Evolutionary conservation across 2,888 invertebrate species (phyloP).

Genomic region (Trissonchulus latispiculum): DNA sequence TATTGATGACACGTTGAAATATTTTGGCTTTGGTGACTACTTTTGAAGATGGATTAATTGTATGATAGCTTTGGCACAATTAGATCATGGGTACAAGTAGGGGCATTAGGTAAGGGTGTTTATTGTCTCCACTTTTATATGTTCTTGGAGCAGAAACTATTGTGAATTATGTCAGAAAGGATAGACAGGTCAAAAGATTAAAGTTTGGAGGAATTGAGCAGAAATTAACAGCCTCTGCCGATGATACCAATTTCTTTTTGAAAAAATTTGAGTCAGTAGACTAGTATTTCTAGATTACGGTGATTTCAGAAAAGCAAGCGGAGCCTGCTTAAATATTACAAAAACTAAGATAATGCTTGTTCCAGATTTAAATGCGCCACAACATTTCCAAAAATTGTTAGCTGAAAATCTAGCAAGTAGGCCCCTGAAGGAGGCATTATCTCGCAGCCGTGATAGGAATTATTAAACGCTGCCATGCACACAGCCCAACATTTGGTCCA

Average conservation of each 20-base stretch:
- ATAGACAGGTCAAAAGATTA: neutral
- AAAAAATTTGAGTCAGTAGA: conserved; percentile 5
- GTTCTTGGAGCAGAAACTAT: conserved; percentile 9
- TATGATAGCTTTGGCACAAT: neutral
- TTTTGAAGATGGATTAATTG: conserved; percentile 5
- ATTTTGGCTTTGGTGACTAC: neutral
- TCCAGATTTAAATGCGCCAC: neutral
- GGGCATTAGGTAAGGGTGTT: conserved; percentile 11
- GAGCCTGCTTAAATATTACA: neutral
- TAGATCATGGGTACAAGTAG: neutral
- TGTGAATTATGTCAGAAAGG: neutral
- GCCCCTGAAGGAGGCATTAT: too few species aligned
- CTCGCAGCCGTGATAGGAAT: too few species aligned
- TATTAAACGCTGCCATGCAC: too few species aligned
- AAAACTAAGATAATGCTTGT: conserved; percentile 5
- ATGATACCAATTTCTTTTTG: conserved; percentile 13
- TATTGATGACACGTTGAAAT: neutral
- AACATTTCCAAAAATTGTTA: neutral
- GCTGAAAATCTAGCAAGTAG: neutral
- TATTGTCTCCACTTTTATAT: conserved; percentile 12
- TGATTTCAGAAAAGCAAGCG: conserved; percentile 6
- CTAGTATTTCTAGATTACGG: neutral
- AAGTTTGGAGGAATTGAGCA: neutral
- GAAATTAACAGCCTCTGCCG: conserved; percentile 7
- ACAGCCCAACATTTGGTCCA: too few species aligned